phyloP scores from a whole-genome alignment of 2,113 vertebrate genomes.

The Pitta sordida region DNA sequence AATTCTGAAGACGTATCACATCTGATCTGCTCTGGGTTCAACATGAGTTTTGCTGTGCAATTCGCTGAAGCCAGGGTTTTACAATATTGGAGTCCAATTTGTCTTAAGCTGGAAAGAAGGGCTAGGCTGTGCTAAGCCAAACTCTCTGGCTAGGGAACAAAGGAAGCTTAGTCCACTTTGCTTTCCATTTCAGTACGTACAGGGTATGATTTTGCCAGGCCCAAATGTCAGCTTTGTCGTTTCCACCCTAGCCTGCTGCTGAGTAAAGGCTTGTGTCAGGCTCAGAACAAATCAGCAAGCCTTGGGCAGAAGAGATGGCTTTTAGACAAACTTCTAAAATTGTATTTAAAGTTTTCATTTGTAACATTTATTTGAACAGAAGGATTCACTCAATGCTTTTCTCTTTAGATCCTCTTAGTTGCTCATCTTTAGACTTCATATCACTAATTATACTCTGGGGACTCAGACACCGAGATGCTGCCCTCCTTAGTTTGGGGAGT shows the following conservation, averaged over 20 bases:
- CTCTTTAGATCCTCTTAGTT: neutral
- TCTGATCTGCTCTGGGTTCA: neutral
- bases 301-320: neutral
- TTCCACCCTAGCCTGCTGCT: neutral
- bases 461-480: fast-evolving
- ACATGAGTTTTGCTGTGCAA: neutral
- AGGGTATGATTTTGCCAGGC: neutral
- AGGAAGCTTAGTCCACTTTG: neutral
- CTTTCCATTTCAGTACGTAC: neutral
- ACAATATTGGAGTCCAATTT: neutral
- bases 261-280: neutral
- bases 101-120: neutral
- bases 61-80: neutral
- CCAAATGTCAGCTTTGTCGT: neutral
- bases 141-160: neutral
- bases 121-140: neutral
- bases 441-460: neutral
- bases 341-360: neutral
- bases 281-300: neutral
- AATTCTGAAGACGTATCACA: neutral
- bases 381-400: neutral
- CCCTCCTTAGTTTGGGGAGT: neutral
- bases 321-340: neutral
- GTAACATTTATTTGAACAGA: neutral
- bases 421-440: neutral